Conservation (phyloP, 30 jellyfish, hydroid and myxozoan species). For the Nemopilema nomurai region DNA sequence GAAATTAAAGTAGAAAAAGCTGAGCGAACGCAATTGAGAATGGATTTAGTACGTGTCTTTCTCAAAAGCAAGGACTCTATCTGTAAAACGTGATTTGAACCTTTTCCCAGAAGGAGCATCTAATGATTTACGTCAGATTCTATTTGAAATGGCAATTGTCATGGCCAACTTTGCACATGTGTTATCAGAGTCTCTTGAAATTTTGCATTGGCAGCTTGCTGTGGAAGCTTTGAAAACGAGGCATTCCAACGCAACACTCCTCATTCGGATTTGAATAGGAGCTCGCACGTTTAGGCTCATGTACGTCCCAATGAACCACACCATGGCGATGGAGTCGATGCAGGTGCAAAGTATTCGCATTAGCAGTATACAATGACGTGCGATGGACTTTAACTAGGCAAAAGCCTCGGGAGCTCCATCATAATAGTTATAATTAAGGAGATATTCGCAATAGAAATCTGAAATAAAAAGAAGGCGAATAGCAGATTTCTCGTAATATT, state of each 20-base stretch:
- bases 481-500: slow-evolving; percentile 1
- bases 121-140: not conserved
- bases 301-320: slow-evolving; percentile 18
- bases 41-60: not conserved
- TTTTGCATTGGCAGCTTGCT: not conserved
- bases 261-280: not conserved
- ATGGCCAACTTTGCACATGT: not conserved
- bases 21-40: too few species aligned
- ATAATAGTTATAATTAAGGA: not conserved
- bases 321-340: not conserved
- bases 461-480: not conserved
- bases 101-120: not conserved
- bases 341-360: slow-evolving; percentile 1
- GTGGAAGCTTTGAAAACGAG: not conserved
- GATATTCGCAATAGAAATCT: not conserved
- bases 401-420: slow-evolving; percentile 14
- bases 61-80: not conserved
- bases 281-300: not conserved
- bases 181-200: slow-evolving; percentile 14
- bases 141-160: not conserved
- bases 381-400: not conserved
- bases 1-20: too few species aligned
- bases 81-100: not conserved
- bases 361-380: not conserved
- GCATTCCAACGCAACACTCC: slow-evolving; percentile 4